Base-by-base conservation (phyloP, 2,888 invertebrate genomes). In the Unio pictorum region DNA sequence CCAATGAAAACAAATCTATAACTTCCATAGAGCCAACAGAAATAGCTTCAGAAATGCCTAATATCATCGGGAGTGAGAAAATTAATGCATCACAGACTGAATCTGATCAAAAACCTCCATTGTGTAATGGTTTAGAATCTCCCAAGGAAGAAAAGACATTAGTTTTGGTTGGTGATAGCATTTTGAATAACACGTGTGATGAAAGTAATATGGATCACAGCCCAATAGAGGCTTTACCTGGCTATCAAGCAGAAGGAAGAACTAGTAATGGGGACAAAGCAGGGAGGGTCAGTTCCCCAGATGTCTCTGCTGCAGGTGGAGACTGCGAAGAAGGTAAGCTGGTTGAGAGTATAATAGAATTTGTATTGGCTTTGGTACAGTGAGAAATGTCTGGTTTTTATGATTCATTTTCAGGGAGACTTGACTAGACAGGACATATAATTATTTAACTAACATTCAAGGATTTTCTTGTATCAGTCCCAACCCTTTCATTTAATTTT, bases 51-150 rank as follows among this genome's bases (percentile, higher is more conserved):
- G 80, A 80, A 69, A 72, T 75, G 66, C 75, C 76, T 20, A 65
- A 71, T 28, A 73, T 72, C 30, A 73, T 69, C 56, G 66, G 45
- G 18, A 55, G 62, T 58, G 70, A 61, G 18, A 71, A 54, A 5
- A 75, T 73, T 65, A 69, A 69, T 57, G 67, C 71, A 6, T 75
- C 75, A 28, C 67, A 71, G 54, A 73, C 77, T 45, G 71, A 73
- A 26, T 75, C 72, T 65, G 75, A 72, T 7, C 75, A 77, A 59
- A 73, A 69, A 59, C 68, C 73, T 26, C 72, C 70, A 72, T 70
- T 76, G 55, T 84, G 84, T 81, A 84, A 84, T 59, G 84, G 83
- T 67, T 80, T 78, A 69, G 76, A 81, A 69, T 79, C 79, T 76
- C 76, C 78, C 55, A 76, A 74, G 58, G 76, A 75, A 64, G 74